A percentile compares a stretch with the other conserved stretches of the same genome.
phyloP scores from a whole-genome alignment of 2,797 vertebrate species.

The Pygocentrus nattereri region DNA sequence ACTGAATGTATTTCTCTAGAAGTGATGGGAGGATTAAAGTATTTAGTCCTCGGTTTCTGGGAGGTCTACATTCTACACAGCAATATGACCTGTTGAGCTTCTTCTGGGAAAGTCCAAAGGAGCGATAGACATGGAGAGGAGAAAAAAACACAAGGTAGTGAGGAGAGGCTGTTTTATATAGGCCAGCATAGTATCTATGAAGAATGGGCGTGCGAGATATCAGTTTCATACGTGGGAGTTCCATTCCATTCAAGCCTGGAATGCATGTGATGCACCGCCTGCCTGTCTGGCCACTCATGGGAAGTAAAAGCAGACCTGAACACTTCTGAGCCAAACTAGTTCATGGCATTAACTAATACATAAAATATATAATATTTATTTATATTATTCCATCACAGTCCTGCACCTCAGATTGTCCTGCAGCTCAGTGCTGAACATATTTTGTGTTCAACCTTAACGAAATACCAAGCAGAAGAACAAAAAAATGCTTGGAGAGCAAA shows the following conservation, averaged over 20 bases:
- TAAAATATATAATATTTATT: too few species aligned
- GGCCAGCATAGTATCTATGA: too few species aligned
- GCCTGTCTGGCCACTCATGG: background rate
- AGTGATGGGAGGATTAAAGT: too few species aligned
- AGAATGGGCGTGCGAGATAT: background rate
- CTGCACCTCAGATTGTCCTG: too few species aligned
- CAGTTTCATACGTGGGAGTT: background rate
- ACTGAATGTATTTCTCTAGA: too few species aligned
- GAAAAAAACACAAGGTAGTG: background rate
- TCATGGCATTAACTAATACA: background rate
- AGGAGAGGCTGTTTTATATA: background rate
- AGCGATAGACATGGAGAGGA: background rate
- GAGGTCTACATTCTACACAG: background rate
- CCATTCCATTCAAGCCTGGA: background rate
- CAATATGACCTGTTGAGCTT: too few species aligned
- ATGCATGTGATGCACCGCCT: background rate
- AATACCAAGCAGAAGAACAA: too few species aligned
- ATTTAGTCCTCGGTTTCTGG: background rate
- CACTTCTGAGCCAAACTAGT: background rate
- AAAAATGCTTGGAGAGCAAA: too few species aligned
- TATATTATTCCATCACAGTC: too few species aligned
- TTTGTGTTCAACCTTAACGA: too few species aligned
- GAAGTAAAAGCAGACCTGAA: background rate
- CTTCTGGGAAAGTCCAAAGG: background rate
- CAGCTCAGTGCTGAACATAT: too few species aligned